Evolutionary conservation across 2,888 invertebrate genomes (phyloP).

Genomic region (Cosmopolites sordidus): DNA sequence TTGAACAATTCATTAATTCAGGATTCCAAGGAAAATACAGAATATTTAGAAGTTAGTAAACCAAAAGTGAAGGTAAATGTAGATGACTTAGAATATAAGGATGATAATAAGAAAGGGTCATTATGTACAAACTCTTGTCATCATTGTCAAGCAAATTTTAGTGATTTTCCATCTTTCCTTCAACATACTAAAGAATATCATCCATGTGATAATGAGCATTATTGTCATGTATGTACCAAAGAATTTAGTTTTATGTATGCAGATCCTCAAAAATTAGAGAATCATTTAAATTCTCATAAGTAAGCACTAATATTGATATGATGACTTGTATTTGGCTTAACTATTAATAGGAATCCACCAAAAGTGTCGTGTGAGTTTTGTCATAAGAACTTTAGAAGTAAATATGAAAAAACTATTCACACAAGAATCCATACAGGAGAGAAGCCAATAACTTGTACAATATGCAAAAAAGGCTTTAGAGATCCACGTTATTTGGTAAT

Average conservation of each 20-base stretch:
- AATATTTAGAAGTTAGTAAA: too few species aligned
- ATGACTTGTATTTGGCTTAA: too few species aligned
- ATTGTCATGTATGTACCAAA: constrained; percentile 34
- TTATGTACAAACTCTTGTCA: too few species aligned
- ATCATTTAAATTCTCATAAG: constrained; percentile 34
- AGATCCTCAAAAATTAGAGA: constrained; percentile 30
- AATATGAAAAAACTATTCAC: constrained; percentile 37
- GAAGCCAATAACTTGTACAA: constrained; percentile 35
- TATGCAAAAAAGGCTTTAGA: constrained; percentile 37
- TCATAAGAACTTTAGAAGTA: constrained; percentile 37
- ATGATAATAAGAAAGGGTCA: too few species aligned
- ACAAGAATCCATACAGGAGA: constrained; percentile 39
- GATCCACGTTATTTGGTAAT: constrained; percentile 38
- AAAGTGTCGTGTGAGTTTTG: constrained; percentile 36
- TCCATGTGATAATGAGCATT: constrained; percentile 26
- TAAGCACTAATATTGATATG: constrained; percentile 23
- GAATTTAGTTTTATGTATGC: constrained; percentile 22
- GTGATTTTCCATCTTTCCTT: constrained; percentile 16
- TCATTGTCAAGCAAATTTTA: constrained; percentile 21
- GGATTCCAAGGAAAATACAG: too few species aligned
- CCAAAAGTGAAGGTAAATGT: too few species aligned
- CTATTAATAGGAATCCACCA: constrained; percentile 17
- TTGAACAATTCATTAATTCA: too few species aligned
- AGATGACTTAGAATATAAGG: too few species aligned
- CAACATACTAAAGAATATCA: constrained; percentile 29